Evolutionary conservation across 2,797 vertebrate species (phyloP).

Genomic region (Pseudochromis fuscus): DNA sequence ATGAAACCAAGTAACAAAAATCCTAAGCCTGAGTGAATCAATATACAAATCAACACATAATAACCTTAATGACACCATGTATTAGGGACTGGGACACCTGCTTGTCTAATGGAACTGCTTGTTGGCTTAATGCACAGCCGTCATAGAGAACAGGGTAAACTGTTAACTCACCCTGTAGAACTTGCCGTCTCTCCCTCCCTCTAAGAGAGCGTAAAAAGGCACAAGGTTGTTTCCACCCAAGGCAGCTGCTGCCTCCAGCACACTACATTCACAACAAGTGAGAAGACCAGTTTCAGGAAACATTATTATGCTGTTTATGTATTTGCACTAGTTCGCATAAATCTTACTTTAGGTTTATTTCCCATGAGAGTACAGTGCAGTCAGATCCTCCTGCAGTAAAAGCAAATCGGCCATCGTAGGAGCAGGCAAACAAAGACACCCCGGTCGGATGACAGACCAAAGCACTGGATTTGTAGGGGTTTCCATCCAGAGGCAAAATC

Average conservation of each 20-base stretch:
- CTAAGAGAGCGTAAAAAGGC: slow-evolving; percentile 91
- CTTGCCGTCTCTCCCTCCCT: slow-evolving; percentile 90
- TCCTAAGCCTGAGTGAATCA: neutral
- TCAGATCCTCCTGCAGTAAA: slow-evolving; percentile 91
- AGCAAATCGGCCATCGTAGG: slow-evolving; percentile 85
- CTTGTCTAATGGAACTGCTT: neutral
- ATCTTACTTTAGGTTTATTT: slow-evolving; percentile 87
- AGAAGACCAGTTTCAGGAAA: slow-evolving; percentile 16
- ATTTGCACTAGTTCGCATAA: slow-evolving; percentile 11
- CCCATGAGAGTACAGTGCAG: slow-evolving; percentile 88
- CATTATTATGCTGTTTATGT: neutral
- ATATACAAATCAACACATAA: no score
- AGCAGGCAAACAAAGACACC: slow-evolving; percentile 84
- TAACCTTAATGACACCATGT: neutral
- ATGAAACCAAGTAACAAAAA: neutral
- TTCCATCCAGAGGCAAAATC: slow-evolving; percentile 94
- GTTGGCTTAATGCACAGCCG: neutral
- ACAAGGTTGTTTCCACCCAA: slow-evolving; percentile 89
- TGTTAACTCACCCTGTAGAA: slow-evolving; percentile 88
- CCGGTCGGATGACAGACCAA: slow-evolving; percentile 89
- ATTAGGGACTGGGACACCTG: neutral
- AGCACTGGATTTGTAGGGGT: slow-evolving; percentile 91
- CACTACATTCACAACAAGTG: slow-evolving; percentile 77
- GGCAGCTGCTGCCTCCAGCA: slow-evolving; percentile 87
- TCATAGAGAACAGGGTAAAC: neutral